Conservation (phyloP, 2,797 vertebrate genomes). For the Ataeniobius toweri region DNA sequence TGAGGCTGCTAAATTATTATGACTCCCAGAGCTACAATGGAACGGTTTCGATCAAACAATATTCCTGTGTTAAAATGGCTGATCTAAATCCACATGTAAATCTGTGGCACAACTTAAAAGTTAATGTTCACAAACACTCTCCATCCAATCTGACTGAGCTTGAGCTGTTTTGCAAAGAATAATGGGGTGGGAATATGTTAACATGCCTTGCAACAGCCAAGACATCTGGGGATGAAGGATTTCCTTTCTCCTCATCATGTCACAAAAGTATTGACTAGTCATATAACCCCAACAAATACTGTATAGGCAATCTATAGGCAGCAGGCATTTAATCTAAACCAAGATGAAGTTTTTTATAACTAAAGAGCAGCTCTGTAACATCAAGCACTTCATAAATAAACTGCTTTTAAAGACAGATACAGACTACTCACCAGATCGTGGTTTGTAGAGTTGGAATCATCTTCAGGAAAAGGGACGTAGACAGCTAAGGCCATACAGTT, state of each 20-base stretch:
- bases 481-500: slow-evolving; percentile 99
- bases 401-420: not conserved
- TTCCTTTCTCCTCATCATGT: not conserved
- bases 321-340: not conserved
- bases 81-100: not conserved
- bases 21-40: too few relatives aligned
- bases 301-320: not conserved
- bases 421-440: slow-evolving; percentile 94
- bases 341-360: not conserved
- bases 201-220: not conserved
- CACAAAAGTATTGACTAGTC: not conserved
- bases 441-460: slow-evolving; percentile 99
- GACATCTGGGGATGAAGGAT: not conserved
- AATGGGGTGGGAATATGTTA: not conserved
- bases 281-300: not conserved
- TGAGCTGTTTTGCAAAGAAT: not conserved
- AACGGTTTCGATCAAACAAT: not conserved
- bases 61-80: not conserved
- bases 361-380: slow-evolving; percentile 1
- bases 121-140: not conserved
- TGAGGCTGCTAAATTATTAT: not conserved
- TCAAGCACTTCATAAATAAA: slow-evolving; percentile 6
- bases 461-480: slow-evolving; percentile 98
- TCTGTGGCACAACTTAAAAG: not conserved
- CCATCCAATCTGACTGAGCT: not conserved